A percentile compares a stretch with the other conserved stretches of the same genome.
Conservation (phyloP, 2,888 invertebrate genomes). For the Oscheius sp. region DNA sequence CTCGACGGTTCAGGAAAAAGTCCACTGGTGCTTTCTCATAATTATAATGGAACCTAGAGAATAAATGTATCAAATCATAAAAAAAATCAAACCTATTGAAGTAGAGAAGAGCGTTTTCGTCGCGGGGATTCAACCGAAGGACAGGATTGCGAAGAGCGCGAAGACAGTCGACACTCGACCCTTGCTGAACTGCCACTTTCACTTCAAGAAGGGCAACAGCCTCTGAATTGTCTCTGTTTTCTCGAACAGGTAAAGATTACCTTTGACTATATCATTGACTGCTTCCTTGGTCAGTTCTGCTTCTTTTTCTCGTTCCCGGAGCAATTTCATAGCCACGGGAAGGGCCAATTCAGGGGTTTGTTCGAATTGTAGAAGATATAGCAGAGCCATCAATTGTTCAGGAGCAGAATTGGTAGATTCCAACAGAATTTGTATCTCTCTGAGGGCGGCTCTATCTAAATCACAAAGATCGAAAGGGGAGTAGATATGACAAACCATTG, state of each 20-base stretch:
- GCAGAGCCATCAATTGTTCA: slow-evolving; percentile 15
- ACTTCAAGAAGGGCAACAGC: slow-evolving; percentile 62
- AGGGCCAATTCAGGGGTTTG: slow-evolving; percentile 20
- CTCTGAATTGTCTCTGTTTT: too few species aligned
- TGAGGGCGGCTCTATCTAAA: slow-evolving; percentile 30
- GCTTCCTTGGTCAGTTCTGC: slow-evolving; percentile 43
- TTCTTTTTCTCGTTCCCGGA: slow-evolving; percentile 13
- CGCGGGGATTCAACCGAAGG: slow-evolving; percentile 43
- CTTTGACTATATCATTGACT: slow-evolving; percentile 50
- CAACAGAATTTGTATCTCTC: slow-evolving; percentile 19
- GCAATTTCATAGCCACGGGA: slow-evolving; percentile 15
- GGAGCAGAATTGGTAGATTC: not conserved
- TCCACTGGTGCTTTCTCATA: slow-evolving; percentile 42
- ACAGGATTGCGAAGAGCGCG: slow-evolving; percentile 51
- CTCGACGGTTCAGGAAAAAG: slow-evolving; percentile 46
- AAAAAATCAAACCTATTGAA: slow-evolving; percentile 56
- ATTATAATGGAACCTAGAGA: slow-evolving; percentile 44
- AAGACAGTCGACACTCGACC: slow-evolving; percentile 57
- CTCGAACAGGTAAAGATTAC: slow-evolving; percentile 4
- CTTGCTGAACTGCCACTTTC: slow-evolving; percentile 58
- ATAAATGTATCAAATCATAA: too few species aligned
- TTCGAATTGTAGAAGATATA: slow-evolving; percentile 37
- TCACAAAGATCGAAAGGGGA: not conserved
- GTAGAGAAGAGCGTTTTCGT: slow-evolving; percentile 56
- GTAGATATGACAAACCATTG: slow-evolving; percentile 41